These are phyloP conservation scores for Saguinus imperator DNA, from an alignment of 2,113 vertebrate species.

Conservation along the genomic window DNA sequence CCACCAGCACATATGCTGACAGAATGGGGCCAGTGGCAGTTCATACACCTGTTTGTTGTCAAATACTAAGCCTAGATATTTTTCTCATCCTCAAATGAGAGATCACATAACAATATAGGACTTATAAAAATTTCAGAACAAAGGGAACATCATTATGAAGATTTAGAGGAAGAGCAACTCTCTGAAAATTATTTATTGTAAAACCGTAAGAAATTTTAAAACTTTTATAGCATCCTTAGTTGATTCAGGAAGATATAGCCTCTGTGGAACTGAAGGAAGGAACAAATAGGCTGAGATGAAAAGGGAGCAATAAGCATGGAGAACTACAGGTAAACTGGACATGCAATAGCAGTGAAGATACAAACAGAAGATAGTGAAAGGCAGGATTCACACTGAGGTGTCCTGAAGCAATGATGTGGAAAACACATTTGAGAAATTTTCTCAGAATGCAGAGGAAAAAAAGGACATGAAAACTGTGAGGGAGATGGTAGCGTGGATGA, in stretches of 20 bases:
- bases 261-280: neutral
- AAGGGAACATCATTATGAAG: neutral
- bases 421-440: neutral
- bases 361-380: neutral
- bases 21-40: neutral
- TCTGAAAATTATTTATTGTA: neutral
- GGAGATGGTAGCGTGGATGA: neutral
- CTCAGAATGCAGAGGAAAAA: neutral
- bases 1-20: neutral
- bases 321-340: neutral
- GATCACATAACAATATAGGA: neutral
- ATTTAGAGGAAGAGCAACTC: neutral
- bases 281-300: neutral
- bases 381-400: neutral
- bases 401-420: neutral
- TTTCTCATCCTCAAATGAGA: neutral
- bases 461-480: neutral
- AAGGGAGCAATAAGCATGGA: neutral
- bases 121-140: constrained; percentile 12
- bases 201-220: neutral
- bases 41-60: neutral
- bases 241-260: neutral
- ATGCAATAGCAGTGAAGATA: neutral
- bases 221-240: neutral
- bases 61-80: neutral